Base-by-base conservation (phyloP, 2,113 vertebrate species). In the Psittacara wagleri region DNA sequence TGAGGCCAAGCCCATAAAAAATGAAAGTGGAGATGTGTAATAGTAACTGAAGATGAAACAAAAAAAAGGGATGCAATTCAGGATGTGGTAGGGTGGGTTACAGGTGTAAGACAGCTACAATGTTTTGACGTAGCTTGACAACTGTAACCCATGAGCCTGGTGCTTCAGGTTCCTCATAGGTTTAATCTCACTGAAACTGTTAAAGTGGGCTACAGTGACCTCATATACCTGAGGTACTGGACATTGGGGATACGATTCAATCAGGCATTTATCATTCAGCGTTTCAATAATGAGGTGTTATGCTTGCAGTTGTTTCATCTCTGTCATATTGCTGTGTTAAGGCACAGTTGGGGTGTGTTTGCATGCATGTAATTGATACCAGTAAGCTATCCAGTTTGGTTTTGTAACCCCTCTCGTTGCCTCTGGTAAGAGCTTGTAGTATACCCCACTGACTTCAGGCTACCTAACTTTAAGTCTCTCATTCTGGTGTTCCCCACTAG, bases 201-300 rank as follows among this genome's bases (percentile, higher is more conserved):
- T 68, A 27, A 52, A 63, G 55, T 78, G 74, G 52, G n/a, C 74
- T 91, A 1, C 64, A 37, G 0, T 78, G 77, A 67, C 64, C 54
- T 27, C 22, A 2, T 3, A 9, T 67, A 57, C 5, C 16, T 61
- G 51, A 72, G 83, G 70, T 43, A 37, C 27, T 18, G 8, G n/a
- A 43, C 33, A 12, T 25, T 0, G 1, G 44, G 35, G 43, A 33
- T 66, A 59, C 1, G 4, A 19, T 0, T 0, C 49, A 29, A 17
- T 54, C 43, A 22, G 72, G 62, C 54, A 8, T 13, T 74, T 68
- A 39, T 6, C 29, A 37, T 51, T 67, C 2, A 1, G 9, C 14
- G 23, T 81, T 84, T 93, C 59, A 55, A n/a, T 84, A 75, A 39
- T 63, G 54, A 16, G 9, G 7, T 70, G 55, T 70, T 25, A 8